Base-by-base conservation (phyloP, 2,113 vertebrate genomes). In the Pterocles gutturalis region DNA sequence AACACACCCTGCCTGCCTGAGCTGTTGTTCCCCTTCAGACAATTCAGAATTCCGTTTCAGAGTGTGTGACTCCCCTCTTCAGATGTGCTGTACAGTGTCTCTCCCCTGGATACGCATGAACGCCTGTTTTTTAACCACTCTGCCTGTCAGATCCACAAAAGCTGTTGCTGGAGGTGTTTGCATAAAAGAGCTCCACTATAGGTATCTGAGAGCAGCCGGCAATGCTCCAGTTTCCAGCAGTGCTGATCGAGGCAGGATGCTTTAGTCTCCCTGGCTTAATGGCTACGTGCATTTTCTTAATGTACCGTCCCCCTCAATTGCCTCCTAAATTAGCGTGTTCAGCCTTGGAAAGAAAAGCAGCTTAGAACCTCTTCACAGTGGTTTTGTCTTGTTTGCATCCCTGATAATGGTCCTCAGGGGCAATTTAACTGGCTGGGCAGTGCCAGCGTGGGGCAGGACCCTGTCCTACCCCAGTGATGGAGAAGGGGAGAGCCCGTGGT, bases 61-160 rank as follows among this genome's bases (percentile, higher is more conserved):
- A 92, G 91, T 17, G 91, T 17, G 67, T 12, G 90, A 84, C 81
- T 95, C 95, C 85, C 83, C 65, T 90, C 93, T n/a, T 97, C 87
- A 96, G 94, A 97, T 94, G 96, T 96, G 87, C 95, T 20, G 72
- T 31, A 97, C 95, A 97, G 96, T 96, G 51, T 94, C 80, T 97
- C 96, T 97, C 95, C 73, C 82, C 95, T 96, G 97, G 97, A 97
- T 95, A 83, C 85, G 92, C 84, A 89, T 90, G 83, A 96, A 97
- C 95, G 91, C 87, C 96, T 97, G 96, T 93, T 96, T 97, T 97
- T 97, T 97, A 96, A 95, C 85, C 95, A 93, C 90, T 97, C 89
- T 73, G 91, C 29, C 96, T 97, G 97, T 95, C 96, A 97, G 96
- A 91, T 95, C 94, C 90, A 96, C 96, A 97, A 97, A 97, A 96